Percentiles rank a stretch among this genome's conserved stretches.
Conservation (phyloP, 2,797 vertebrate species). For the Glossophaga mutica region DNA sequence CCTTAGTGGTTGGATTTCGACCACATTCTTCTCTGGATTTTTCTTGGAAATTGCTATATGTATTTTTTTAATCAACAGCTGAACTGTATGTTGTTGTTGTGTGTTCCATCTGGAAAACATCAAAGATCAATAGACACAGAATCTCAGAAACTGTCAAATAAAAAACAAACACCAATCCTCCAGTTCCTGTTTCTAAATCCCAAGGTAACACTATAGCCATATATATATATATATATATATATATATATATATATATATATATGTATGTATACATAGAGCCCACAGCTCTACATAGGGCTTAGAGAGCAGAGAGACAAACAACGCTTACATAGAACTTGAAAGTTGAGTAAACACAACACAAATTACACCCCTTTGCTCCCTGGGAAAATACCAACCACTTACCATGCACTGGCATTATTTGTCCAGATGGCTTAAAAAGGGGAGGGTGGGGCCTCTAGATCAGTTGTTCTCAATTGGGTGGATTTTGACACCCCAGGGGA, state of each 20-base stretch:
- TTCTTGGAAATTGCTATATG: slow-evolving; percentile 59
- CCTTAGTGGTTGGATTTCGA: background rate
- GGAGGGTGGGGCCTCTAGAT: background rate
- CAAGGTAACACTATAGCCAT: slow-evolving; percentile 57
- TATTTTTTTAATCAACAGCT: slow-evolving; percentile 68
- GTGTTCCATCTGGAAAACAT: slow-evolving; percentile 81
- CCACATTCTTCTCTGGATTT: background rate
- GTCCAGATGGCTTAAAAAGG: background rate
- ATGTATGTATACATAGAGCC: too few species aligned
- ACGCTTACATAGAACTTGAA: slow-evolving; percentile 73
- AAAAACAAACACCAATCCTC: slow-evolving; percentile 73
- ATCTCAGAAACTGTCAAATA: slow-evolving; percentile 80
- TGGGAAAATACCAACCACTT: slow-evolving; percentile 66
- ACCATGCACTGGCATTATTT: background rate
- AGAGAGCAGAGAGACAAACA: slow-evolving; percentile 59
- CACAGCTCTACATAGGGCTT: slow-evolving; percentile 51
- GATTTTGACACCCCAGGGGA: background rate
- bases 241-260: too few species aligned
- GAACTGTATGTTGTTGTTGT: slow-evolving; percentile 38
- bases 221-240: slow-evolving; percentile 22
- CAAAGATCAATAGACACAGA: slow-evolving; percentile 82
- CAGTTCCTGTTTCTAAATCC: slow-evolving; percentile 79
- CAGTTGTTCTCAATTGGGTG: background rate
- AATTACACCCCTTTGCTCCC: slow-evolving; percentile 59
- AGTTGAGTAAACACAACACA: slow-evolving; percentile 71